Conservation (phyloP, 2,797 vertebrate species). For the Enteromius treurensis region DNA sequence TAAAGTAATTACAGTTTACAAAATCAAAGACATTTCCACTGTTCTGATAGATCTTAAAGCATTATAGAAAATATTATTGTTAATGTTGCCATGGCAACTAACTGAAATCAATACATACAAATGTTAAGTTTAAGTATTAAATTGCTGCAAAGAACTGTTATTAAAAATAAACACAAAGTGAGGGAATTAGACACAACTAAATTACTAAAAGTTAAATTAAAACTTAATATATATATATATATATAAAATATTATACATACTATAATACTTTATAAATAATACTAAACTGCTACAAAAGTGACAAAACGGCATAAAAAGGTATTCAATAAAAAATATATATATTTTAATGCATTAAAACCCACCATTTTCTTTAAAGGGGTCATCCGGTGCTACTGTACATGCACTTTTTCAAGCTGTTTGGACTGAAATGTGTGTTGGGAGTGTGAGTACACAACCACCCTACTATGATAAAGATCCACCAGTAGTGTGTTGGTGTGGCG, state of each 20-base stretch:
- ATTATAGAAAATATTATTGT: background rate
- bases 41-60: no score
- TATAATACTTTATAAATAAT: background rate
- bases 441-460: no score
- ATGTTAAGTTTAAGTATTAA: background rate
- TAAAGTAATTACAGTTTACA: no score
- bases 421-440: no score
- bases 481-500: no score
- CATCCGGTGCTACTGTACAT: no score
- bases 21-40: no score
- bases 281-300: background rate
- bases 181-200: no score
- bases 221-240: background rate
- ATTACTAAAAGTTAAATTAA: background rate
- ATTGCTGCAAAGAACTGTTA: background rate
- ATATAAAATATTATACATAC: background rate
- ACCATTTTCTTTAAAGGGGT: no score
- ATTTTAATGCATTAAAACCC: background rate
- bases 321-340: background rate
- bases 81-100: background rate
- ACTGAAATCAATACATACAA: background rate
- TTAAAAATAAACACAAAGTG: background rate
- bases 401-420: no score
- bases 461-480: no score
- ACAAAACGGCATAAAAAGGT: background rate